A percentile compares a stretch with the other conserved stretches of the same genome.
Evolutionary conservation across 2,888 invertebrate genomes (phyloP).

Genomic region (Eledone cirrhosa): DNA sequence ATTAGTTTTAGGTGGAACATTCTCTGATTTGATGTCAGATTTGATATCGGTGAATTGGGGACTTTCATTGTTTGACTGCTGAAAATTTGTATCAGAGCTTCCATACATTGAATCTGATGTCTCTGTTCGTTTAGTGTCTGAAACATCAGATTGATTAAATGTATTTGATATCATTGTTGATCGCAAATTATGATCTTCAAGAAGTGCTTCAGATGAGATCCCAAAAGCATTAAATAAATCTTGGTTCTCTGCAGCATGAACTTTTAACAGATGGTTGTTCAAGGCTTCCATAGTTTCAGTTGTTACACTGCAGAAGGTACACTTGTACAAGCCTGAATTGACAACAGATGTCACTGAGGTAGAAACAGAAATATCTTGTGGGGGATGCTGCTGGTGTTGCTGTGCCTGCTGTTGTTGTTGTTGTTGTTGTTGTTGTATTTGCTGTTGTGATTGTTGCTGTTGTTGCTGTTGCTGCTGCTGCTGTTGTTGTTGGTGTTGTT

Average conservation of each 20-base stretch:
- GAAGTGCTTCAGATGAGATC: slow-evolving; percentile 55
- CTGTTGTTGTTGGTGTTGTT: slow-evolving; percentile 33
- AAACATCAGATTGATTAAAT: slow-evolving; percentile 32
- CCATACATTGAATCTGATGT: slow-evolving; percentile 33
- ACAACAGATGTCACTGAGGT: slow-evolving; percentile 25
- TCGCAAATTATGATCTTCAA: slow-evolving; percentile 42
- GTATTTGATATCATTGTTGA: slow-evolving; percentile 34
- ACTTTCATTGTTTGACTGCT: slow-evolving; percentile 33
- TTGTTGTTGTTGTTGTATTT: slow-evolving; percentile 10
- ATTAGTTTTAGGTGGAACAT: slow-evolving; percentile 27
- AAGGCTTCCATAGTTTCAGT: slow-evolving; percentile 61
- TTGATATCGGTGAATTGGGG: slow-evolving; percentile 17
- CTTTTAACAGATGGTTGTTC: slow-evolving; percentile 64
- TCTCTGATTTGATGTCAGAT: slow-evolving; percentile 31
- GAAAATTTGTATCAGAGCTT: slow-evolving; percentile 32
- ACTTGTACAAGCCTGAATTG: slow-evolving; percentile 48
- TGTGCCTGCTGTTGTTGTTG: not conserved
- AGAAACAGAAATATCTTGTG: slow-evolving; percentile 26
- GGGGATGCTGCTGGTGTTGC: slow-evolving; percentile 18
- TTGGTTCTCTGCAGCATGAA: slow-evolving; percentile 65
- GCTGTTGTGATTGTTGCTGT: slow-evolving; percentile 6
- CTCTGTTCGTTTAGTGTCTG: slow-evolving; percentile 30
- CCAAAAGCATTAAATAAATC: slow-evolving; percentile 61
- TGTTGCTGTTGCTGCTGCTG: not conserved
- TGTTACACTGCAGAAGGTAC: slow-evolving; percentile 66